Evolutionary conservation across 2,797 vertebrate genomes (phyloP).

Genomic region (Poecilia wingei): DNA sequence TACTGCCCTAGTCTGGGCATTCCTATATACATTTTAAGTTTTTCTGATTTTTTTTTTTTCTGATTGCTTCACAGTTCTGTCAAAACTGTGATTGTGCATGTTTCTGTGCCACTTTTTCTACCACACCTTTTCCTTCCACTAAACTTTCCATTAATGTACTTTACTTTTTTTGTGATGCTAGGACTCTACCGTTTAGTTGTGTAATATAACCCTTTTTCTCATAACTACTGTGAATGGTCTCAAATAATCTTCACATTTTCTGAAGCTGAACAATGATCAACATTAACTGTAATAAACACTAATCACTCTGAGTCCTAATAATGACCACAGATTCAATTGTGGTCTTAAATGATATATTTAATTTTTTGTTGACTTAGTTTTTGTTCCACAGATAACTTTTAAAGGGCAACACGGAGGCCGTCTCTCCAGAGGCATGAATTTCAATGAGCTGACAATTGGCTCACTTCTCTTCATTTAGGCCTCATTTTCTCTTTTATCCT

Average conservation of each 20-base stretch:
- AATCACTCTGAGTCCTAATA: not conserved
- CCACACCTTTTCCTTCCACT: not conserved
- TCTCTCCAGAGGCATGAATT: constrained; percentile 48
- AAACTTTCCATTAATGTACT: not conserved
- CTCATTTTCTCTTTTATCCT: constrained; percentile 32
- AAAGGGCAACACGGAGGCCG: constrained; percentile 59
- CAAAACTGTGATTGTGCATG: not conserved
- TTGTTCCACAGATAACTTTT: constrained; percentile 46
- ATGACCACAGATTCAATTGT: not conserved
- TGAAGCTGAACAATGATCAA: not conserved
- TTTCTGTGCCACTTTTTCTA: not conserved
- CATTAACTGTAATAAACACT: not conserved
- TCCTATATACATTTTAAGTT: too few species aligned
- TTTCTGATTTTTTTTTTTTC: too few species aligned
- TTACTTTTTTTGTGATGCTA: not conserved
- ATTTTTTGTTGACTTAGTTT: constrained; percentile 43
- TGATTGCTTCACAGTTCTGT: too few species aligned
- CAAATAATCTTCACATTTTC: not conserved
- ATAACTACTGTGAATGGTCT: not conserved
- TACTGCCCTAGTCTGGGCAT: too few species aligned
- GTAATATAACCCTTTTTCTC: not conserved
- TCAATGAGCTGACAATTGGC: constrained; percentile 51
- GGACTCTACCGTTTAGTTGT: not conserved
- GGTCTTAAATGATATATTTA: not conserved
- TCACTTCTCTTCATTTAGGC: constrained; percentile 30